Evolutionary conservation across 2,888 invertebrate genomes (phyloP).

Genomic region (Temnothorax rugatulus): DNA sequence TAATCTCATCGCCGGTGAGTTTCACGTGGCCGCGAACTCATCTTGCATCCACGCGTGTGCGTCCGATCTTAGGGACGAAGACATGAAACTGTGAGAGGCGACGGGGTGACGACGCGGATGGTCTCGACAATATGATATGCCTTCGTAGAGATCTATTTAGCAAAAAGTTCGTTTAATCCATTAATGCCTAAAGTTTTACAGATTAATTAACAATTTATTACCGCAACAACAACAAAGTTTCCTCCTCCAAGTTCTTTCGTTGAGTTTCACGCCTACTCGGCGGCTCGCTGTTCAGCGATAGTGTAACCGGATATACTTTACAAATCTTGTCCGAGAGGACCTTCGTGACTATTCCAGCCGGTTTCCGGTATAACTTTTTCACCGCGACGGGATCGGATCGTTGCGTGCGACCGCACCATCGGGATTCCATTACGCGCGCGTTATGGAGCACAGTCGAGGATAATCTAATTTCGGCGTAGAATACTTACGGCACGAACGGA

Average conservation of each 20-base stretch:
- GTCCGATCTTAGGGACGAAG: constrained; percentile 21
- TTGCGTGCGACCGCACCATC: constrained; percentile 12
- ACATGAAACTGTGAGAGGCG: not conserved
- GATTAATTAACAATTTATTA: constrained; percentile 82
- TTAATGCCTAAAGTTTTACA: constrained; percentile 76
- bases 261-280: constrained; percentile 20
- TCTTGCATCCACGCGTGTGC: constrained; percentile 15
- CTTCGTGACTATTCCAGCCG: not conserved
- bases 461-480: constrained; percentile 47
- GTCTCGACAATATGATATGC: constrained; percentile 54
- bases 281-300: constrained; percentile 35
- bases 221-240: constrained; percentile 81
- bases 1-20: constrained; percentile 13
- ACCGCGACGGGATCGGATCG: constrained; percentile 4
- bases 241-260: constrained; percentile 47
- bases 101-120: constrained; percentile 28
- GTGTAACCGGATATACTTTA: constrained; percentile 53
- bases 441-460: constrained; percentile 43
- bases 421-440: constrained; percentile 13
- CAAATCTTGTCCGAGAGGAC: constrained; percentile 50
- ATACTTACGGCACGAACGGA: constrained; percentile 42
- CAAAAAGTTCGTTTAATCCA: constrained; percentile 72
- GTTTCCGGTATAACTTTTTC: not conserved
- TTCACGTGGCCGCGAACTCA: constrained; percentile 30
- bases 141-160: constrained; percentile 74